These are phyloP conservation scores for Desmodus rotundus DNA, from an alignment of 2,113 vertebrate genomes.

Conservation along the genomic window DNA sequence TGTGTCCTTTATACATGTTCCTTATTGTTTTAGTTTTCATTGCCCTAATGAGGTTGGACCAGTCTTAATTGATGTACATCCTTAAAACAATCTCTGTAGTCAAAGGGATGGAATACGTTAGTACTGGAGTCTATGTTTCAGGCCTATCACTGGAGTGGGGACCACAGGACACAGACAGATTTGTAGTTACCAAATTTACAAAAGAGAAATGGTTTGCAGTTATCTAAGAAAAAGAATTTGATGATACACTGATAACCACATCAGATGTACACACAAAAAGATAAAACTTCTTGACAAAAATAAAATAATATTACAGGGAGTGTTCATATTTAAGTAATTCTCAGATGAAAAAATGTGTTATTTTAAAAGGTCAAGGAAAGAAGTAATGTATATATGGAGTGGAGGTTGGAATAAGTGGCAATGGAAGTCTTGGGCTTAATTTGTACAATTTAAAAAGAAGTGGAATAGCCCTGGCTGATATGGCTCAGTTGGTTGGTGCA, in stretches of 20 bases:
- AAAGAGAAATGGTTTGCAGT: background rate
- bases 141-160: background rate
- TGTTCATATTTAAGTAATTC: background rate
- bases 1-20: too few species aligned
- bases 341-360: background rate
- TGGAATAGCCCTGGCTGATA: too few species aligned
- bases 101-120: background rate
- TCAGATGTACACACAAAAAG: background rate
- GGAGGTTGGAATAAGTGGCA: background rate
- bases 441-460: background rate
- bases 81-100: background rate
- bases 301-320: background rate
- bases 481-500: too few species aligned
- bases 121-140: background rate
- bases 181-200: background rate
- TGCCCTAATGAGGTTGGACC: background rate
- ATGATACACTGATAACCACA: background rate
- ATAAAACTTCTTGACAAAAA: background rate
- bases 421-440: background rate
- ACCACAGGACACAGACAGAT: background rate
- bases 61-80: background rate
- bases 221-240: background rate
- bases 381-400: rapidly evolving
- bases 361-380: background rate
- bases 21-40: background rate